These are phyloP conservation scores for Eretmocerus hayati DNA, from an alignment of 2,888 invertebrate genomes.

Conservation along the genomic window DNA sequence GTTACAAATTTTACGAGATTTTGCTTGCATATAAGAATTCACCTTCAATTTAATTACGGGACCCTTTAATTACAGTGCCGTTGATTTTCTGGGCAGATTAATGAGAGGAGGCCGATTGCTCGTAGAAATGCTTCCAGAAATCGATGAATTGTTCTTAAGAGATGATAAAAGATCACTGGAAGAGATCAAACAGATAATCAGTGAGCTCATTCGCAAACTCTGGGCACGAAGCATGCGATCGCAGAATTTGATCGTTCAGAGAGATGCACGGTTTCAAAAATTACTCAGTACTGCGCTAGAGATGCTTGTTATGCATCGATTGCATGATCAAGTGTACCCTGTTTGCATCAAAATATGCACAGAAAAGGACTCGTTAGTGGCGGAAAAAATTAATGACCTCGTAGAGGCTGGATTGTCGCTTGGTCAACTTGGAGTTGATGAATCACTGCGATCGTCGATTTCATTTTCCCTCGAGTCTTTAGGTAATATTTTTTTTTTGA, in stretches of 20 bases:
- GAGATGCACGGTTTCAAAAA: conserved; percentile 33
- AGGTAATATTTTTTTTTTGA: too few species aligned
- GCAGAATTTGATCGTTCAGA: conserved; percentile 29
- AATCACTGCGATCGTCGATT: conserved; percentile 42
- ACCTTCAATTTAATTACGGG: neutral
- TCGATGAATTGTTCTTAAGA: conserved; percentile 23
- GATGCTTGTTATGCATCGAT: conserved; percentile 33
- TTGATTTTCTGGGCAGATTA: conserved; percentile 20
- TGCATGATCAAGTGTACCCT: conserved; percentile 42
- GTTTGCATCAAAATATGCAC: conserved; percentile 34
- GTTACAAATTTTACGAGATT: neutral
- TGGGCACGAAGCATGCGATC: conserved; percentile 32
- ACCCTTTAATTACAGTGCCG: neutral
- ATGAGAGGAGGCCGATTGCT: conserved; percentile 14
- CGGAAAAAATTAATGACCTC: conserved; percentile 39
- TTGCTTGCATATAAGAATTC: neutral
- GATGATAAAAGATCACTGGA: conserved; percentile 24
- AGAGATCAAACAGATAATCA: conserved; percentile 25
- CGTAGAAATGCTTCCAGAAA: conserved; percentile 17
- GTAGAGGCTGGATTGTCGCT: conserved; percentile 40
- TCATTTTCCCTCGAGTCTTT: conserved; percentile 50
- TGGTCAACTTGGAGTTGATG: conserved; percentile 44
- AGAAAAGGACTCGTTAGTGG: conserved; percentile 39
- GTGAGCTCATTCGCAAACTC: conserved; percentile 28
- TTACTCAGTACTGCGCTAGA: conserved; percentile 31